Percentiles rank a stretch among this genome's conserved stretches.
phyloP scores from a whole-genome alignment of 1,140 invertebrate species.

The Paralvinella palmiformis region DNA sequence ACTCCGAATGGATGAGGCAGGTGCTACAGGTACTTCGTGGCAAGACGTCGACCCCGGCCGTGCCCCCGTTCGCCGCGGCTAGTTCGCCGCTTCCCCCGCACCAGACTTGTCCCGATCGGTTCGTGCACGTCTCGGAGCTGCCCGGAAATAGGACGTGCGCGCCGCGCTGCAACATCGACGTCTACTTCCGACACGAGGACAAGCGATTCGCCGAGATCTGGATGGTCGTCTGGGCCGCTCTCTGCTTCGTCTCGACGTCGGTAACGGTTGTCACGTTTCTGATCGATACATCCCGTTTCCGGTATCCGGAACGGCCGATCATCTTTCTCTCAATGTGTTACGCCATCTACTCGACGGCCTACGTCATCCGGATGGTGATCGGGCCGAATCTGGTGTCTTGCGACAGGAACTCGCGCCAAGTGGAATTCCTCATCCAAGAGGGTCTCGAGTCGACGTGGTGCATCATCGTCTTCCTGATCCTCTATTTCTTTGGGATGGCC shows the following conservation, averaged over 20 bases:
- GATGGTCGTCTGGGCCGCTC: slow-evolving; percentile 54
- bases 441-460: slow-evolving; percentile 75
- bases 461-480: slow-evolving; percentile 77
- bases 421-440: slow-evolving; percentile 58
- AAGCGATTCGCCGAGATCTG: slow-evolving; percentile 57
- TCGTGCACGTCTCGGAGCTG: slow-evolving; percentile 33
- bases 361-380: slow-evolving; percentile 74
- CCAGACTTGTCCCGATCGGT: slow-evolving; percentile 33
- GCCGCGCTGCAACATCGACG: slow-evolving; percentile 28
- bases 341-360: slow-evolving; percentile 85
- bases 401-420: slow-evolving; percentile 33
- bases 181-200: slow-evolving; percentile 47
- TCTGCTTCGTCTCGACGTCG: slow-evolving; percentile 49
- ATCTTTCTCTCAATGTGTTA: slow-evolving; percentile 97
- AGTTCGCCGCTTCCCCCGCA: neutral
- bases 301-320: slow-evolving; percentile 95
- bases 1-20: slow-evolving; percentile 26
- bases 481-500: slow-evolving; percentile 97
- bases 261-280: slow-evolving; percentile 50
- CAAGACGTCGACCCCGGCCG: slow-evolving; percentile 1
- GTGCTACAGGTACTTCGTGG: slow-evolving; percentile 25
- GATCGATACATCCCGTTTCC: slow-evolving; percentile 72
- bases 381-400: slow-evolving; percentile 85
- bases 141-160: slow-evolving; percentile 18
- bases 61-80: neutral